These are phyloP conservation scores for Arnoldichthys spilopterus DNA, from an alignment of 2,797 vertebrate species.

Conservation along the genomic window DNA sequence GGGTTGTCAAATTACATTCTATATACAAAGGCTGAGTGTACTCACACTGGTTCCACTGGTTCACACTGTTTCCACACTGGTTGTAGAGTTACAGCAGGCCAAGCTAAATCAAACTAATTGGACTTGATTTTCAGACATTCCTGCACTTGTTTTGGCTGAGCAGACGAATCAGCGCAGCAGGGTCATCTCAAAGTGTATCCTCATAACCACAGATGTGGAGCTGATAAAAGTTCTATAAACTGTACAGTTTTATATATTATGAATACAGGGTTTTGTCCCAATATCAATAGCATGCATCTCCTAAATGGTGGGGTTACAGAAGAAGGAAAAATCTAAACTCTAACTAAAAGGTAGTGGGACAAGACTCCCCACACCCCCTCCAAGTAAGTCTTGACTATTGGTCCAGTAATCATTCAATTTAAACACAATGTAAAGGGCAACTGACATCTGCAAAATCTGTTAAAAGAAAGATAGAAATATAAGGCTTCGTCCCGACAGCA, in stretches of 20 bases:
- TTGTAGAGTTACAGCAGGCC: not conserved
- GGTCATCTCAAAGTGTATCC: slow-evolving; percentile 62
- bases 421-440: no score
- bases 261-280: not conserved
- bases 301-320: no score
- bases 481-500: no score
- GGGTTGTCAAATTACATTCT: slow-evolving; percentile 12
- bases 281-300: no score
- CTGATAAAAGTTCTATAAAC: not conserved
- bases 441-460: no score
- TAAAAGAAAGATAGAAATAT: no score
- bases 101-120: slow-evolving; percentile 56
- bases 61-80: slow-evolving; percentile 33
- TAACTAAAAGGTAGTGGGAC: no score
- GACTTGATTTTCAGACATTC: slow-evolving; percentile 61
- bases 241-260: not conserved
- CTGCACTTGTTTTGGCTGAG: slow-evolving; percentile 61
- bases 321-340: no score
- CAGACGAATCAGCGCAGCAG: slow-evolving; percentile 58
- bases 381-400: no score
- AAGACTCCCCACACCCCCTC: no score
- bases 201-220: not conserved
- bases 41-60: slow-evolving; percentile 37
- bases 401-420: no score
- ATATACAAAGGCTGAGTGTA: not conserved